Conservation (phyloP, 1,140 invertebrate genomes). For the Wasmannia auropunctata region DNA sequence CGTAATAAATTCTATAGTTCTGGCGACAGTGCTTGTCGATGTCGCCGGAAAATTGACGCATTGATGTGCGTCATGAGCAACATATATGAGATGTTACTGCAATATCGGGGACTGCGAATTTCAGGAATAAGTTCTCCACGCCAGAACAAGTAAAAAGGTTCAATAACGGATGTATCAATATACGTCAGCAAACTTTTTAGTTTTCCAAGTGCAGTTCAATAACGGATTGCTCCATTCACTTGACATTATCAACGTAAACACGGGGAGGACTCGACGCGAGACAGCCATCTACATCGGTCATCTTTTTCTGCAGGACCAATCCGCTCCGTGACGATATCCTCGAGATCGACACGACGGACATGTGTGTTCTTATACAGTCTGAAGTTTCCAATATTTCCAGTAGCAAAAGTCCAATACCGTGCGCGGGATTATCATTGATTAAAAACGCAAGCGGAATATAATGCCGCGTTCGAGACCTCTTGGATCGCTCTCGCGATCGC, state of each 20-base stretch:
- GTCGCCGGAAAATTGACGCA: slow-evolving; percentile 4
- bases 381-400: background rate
- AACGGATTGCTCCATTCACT: slow-evolving; percentile 14
- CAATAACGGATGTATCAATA: slow-evolving; percentile 25
- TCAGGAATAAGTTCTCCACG: slow-evolving; percentile 11
- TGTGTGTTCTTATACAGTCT: background rate
- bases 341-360: background rate
- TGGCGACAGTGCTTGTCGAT: slow-evolving; percentile 1
- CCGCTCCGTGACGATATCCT: background rate
- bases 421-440: background rate
- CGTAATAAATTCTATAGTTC: background rate
- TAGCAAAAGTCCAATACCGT: background rate
- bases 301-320: background rate
- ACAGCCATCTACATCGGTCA: background rate
- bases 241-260: slow-evolving; percentile 35
- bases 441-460: too few species aligned
- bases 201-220: background rate
- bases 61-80: background rate
- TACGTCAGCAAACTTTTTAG: slow-evolving; percentile 20
- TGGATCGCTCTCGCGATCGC: background rate
- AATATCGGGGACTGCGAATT: slow-evolving; percentile 15
- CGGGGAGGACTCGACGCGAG: background rate
- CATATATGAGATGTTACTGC: background rate
- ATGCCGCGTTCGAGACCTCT: background rate
- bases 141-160: slow-evolving; percentile 15